A percentile compares a stretch with the other conserved stretches of the same genome.
phyloP scores from a whole-genome alignment of 2,113 vertebrate genomes.

The Percopsis transmontana region DNA sequence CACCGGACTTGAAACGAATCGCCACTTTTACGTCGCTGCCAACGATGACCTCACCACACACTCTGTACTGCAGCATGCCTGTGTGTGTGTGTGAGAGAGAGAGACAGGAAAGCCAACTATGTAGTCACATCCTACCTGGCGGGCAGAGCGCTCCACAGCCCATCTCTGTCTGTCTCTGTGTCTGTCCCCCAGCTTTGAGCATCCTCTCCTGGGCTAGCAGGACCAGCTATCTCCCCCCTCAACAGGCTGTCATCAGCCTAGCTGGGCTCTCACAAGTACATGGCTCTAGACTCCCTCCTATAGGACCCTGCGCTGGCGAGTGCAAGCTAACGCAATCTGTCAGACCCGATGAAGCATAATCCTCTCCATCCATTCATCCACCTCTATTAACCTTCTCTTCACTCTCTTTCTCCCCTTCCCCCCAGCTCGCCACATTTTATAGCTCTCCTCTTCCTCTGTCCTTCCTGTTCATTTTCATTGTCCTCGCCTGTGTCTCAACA shows the following conservation, averaged over 20 bases:
- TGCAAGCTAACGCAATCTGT: constrained; percentile 5
- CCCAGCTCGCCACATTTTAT: not conserved
- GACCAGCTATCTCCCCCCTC: constrained; percentile 6
- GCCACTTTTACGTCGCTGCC: too few relatives aligned
- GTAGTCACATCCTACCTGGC: constrained; percentile 57
- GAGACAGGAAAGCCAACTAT: not conserved
- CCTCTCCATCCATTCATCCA: constrained; percentile 6
- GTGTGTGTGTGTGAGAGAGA: not conserved
- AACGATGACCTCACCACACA: too few relatives aligned
- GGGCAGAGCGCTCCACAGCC: constrained; percentile 69
- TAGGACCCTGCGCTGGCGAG: not conserved
- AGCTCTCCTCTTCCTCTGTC: not conserved
- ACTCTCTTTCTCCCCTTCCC: not conserved
- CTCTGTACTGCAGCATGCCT: not conserved
- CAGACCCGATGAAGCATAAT: constrained; percentile 17
- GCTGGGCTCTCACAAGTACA: not conserved
- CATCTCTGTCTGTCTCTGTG: constrained; percentile 54
- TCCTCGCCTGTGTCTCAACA: not conserved
- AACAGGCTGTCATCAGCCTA: constrained; percentile 10
- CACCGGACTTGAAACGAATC: too few relatives aligned
- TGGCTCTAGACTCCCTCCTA: too few relatives aligned
- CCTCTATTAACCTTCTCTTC: constrained; percentile 5
- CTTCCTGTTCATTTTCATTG: not conserved
- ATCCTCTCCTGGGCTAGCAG: constrained; percentile 53
- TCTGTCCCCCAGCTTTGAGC: constrained; percentile 48